phyloP scores from a whole-genome alignment of 1,140 invertebrate species.

The Drosophila micromelanica region DNA sequence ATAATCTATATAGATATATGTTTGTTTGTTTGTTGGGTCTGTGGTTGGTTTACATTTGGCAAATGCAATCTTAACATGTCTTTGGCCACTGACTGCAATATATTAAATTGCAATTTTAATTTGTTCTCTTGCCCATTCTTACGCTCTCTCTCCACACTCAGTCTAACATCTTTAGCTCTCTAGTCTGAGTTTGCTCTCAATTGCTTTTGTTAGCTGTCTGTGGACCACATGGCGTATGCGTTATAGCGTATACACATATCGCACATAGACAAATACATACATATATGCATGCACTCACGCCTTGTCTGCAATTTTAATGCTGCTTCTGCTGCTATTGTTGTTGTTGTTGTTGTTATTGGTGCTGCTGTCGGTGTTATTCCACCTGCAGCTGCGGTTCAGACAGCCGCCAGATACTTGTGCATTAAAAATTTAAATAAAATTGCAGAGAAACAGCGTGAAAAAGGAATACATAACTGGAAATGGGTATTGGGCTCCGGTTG shows the following conservation, averaged over 20 bases:
- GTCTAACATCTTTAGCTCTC: slow-evolving; percentile 1
- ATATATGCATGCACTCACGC: slow-evolving; percentile 52
- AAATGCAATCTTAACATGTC: slow-evolving; percentile 72
- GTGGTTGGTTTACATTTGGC: slow-evolving; percentile 63
- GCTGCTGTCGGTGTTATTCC: slow-evolving; percentile 41
- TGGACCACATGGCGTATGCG: slow-evolving; percentile 74
- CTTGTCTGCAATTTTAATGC: slow-evolving; percentile 76
- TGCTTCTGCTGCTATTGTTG: slow-evolving; percentile 22
- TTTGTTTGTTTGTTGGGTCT: neutral
- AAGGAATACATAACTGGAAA: slow-evolving; percentile 17
- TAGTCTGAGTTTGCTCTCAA: neutral
- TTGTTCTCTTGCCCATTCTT: slow-evolving; percentile 32
- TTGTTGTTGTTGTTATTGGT: slow-evolving; percentile 31
- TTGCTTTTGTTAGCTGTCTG: slow-evolving; percentile 17
- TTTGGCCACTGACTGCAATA: slow-evolving; percentile 53
- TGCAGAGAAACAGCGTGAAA: slow-evolving; percentile 47
- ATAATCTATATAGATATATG: neutral
- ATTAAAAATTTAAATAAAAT: slow-evolving; percentile 78
- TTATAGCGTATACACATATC: slow-evolving; percentile 44
- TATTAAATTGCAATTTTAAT: slow-evolving; percentile 82
- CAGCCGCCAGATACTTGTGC: slow-evolving; percentile 67
- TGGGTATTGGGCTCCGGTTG: slow-evolving; percentile 7
- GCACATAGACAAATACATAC: slow-evolving; percentile 24
- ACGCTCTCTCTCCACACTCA: neutral
- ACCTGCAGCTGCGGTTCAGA: slow-evolving; percentile 71